Base-by-base conservation (phyloP, 2,797 vertebrate species). In the Chanos chanos region DNA sequence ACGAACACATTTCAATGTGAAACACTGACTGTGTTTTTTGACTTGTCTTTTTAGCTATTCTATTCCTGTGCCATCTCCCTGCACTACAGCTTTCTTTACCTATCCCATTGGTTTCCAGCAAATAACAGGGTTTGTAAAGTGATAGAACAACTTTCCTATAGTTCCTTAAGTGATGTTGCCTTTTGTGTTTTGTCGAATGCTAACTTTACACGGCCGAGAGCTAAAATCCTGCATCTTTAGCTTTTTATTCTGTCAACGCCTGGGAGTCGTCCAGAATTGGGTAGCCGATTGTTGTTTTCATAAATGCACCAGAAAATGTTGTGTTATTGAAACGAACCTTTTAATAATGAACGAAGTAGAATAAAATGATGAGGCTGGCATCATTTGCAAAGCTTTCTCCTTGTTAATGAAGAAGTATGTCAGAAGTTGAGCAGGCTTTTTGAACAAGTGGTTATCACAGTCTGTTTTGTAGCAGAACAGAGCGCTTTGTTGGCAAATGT, bases 81-180 rank as follows among this genome's bases (percentile, higher is more conserved):
- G 18, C 76, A 74, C 68, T 58, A 70, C 73, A 61, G 63, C 59
- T 82, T 80, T 76, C 55, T 79, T 76, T 77, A 69, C 77, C 69
- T 56, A 45, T 22, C 58, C 72, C 7, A 1, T n/a, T 51, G 60
- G 61, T 72, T 64, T 71, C 58, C 58, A 70, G 69, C 72, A 33
- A 13, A 70, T 59, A n/a, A 18, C 31, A 25, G 25, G 34, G 22
- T 61, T 73, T 66, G 28, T 61, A 13, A 50, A 18, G 31, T 10
- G 1, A 21, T 24, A 19, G 24, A 52, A 48, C 51, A 61, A 55
- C 70, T 68, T 18, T 61, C 8, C 54, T 19, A 31, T 81, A 49
- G 78, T 84, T 78, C 65, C 65, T 71, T 47, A 77, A 51, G 82
- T 84, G 75, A 53, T 49, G 70, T 84, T 77, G 81, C 77, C 83